Conservation (phyloP, 35 echinoderm and acorn worm genomes). For the Heliocidaris erythrogramma region DNA sequence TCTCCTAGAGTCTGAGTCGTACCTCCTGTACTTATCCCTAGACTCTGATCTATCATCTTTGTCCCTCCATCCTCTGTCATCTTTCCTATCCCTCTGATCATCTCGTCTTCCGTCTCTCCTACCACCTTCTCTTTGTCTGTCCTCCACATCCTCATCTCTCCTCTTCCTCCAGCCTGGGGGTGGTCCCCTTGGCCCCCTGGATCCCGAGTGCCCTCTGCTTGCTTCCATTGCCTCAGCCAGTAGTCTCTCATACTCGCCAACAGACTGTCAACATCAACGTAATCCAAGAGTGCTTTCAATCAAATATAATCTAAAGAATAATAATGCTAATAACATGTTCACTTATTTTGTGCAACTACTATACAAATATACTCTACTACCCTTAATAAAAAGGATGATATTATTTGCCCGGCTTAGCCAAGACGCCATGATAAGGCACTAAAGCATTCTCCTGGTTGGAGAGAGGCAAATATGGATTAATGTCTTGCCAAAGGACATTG, state of each 20-base stretch:
- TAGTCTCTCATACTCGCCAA: slow-evolving; percentile 77
- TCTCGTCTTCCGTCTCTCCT: slow-evolving; percentile 59
- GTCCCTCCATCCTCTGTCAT: slow-evolving; percentile 47
- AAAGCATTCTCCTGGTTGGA: too few species aligned
- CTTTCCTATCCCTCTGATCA: slow-evolving; percentile 37
- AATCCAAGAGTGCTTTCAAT: too few species aligned
- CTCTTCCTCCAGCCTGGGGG: slow-evolving; percentile 42
- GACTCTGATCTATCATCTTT: slow-evolving; percentile 2
- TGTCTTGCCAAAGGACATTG: too few species aligned
- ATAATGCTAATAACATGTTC: too few species aligned
- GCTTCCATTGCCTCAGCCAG: slow-evolving; percentile 74
- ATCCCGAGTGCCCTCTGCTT: not conserved
- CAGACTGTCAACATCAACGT: slow-evolving; percentile 56
- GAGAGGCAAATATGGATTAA: too few species aligned
- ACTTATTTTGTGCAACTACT: too few species aligned
- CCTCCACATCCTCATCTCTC: slow-evolving; percentile 52
- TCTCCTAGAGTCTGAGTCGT: slow-evolving; percentile 5
- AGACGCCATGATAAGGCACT: too few species aligned
- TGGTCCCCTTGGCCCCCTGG: slow-evolving; percentile 42
- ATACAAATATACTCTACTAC: too few species aligned
- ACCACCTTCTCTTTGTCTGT: slow-evolving; percentile 24
- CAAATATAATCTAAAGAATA: too few species aligned
- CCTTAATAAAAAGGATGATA: too few species aligned
- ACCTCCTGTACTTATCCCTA: not conserved
- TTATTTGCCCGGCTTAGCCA: too few species aligned